These are phyloP conservation scores for Andrena bucephala DNA, from an alignment of 2,888 invertebrate genomes.

Conservation along the genomic window DNA sequence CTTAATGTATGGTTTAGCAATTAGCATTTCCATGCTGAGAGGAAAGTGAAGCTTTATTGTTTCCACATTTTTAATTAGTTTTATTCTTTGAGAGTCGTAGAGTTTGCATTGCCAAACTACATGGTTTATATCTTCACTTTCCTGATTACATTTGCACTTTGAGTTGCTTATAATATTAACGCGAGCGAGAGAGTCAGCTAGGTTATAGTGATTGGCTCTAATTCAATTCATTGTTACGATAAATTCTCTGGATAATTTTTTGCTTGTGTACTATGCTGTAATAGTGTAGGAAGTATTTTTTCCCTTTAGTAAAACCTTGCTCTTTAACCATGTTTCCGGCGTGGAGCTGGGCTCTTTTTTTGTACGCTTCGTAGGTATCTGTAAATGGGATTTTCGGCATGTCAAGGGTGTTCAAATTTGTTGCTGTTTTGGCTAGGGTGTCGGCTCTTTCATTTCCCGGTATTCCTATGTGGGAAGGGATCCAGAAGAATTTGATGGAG, in stretches of 20 bases:
- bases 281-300: neutral
- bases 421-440: neutral
- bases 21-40: neutral
- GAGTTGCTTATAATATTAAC: neutral
- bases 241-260: neutral
- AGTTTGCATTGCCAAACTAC: constrained; percentile 18
- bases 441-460: neutral
- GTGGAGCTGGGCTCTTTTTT: neutral
- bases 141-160: constrained; percentile 6
- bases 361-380: neutral
- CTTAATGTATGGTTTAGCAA: neutral
- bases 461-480: constrained; percentile 7
- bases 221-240: neutral
- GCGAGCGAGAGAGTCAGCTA: neutral
- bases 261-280: too few relatives aligned
- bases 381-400: neutral
- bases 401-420: neutral
- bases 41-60: neutral
- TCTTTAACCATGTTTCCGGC: neutral
- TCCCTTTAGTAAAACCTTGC: neutral
- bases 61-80: neutral
- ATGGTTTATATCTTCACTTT: neutral
- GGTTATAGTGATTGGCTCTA: constrained; percentile 4
- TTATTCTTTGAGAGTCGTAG: neutral
- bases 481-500: neutral